A percentile compares a stretch with the other conserved stretches of the same genome.
phyloP scores from a whole-genome alignment of 2,888 invertebrate genomes.

The Dysmachus trigonus region DNA sequence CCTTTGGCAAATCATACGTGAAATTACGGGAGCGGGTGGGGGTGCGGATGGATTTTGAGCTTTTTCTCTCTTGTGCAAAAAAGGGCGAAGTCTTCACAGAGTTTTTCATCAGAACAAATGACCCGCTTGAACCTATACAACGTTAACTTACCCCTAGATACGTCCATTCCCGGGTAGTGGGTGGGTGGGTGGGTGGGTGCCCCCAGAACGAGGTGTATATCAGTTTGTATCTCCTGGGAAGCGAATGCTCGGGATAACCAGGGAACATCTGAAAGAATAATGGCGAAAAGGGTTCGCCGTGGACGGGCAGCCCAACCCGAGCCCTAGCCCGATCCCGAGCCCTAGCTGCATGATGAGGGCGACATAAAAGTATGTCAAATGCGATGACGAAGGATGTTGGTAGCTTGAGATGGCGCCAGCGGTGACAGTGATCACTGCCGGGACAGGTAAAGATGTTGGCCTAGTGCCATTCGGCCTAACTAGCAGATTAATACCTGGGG shows the following conservation, averaged over 20 bases:
- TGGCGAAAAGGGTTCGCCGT: slow-evolving; percentile 19
- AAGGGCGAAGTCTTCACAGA: slow-evolving; percentile 28
- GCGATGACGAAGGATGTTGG: slow-evolving; percentile 43
- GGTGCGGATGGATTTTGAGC: slow-evolving; percentile 27
- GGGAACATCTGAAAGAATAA: slow-evolving; percentile 35
- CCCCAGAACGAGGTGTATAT: slow-evolving; percentile 9
- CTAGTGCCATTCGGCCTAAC: slow-evolving; percentile 41
- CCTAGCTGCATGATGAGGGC: slow-evolving; percentile 32
- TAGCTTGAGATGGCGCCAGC: slow-evolving; percentile 27
- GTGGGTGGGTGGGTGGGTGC: background rate
- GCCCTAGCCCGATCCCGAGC: background rate
- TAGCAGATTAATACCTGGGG: slow-evolving; percentile 38
- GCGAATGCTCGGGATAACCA: background rate
- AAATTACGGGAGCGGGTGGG: slow-evolving; percentile 37
- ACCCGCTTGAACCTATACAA: slow-evolving; percentile 43
- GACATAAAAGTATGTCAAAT: slow-evolving; percentile 44
- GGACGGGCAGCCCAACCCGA: background rate
- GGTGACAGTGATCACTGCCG: slow-evolving; percentile 5
- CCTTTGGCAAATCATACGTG: slow-evolving; percentile 49
- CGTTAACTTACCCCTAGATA: slow-evolving; percentile 41
- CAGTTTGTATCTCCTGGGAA: slow-evolving; percentile 1
- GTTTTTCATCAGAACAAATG: slow-evolving; percentile 43
- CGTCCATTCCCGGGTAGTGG: background rate
- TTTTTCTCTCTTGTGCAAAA: slow-evolving; percentile 15
- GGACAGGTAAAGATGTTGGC: slow-evolving; percentile 40